phyloP scores from a whole-genome alignment of 2,113 vertebrate species.

The Vidua macroura region DNA sequence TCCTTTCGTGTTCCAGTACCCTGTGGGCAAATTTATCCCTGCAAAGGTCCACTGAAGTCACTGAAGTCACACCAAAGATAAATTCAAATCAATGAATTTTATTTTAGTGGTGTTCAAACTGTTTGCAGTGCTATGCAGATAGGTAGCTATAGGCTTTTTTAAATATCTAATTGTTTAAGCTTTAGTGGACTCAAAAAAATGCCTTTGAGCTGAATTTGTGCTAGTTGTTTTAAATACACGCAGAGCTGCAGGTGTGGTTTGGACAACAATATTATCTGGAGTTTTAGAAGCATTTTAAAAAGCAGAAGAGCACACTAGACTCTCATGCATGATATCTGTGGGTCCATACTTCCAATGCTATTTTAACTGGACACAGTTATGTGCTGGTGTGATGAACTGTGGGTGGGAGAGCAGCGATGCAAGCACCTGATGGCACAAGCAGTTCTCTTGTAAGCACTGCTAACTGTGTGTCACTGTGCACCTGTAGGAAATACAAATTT shows the following conservation, averaged over 20 bases:
- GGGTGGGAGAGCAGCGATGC: background rate
- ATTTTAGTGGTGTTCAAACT: background rate
- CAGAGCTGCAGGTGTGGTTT: background rate
- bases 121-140: background rate
- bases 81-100: constrained; percentile 39
- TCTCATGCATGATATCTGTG: background rate
- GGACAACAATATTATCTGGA: background rate
- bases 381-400: background rate
- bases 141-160: background rate
- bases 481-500: background rate
- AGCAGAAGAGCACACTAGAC: background rate
- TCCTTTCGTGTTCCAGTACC: background rate
- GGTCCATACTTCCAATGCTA: background rate
- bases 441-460: background rate
- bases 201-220: background rate
- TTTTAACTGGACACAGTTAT: background rate
- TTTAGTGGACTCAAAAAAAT: background rate
- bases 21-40: constrained; percentile 6
- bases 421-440: background rate
- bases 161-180: background rate
- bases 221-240: background rate
- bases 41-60: background rate
- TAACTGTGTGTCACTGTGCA: background rate
- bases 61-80: constrained; percentile 3
- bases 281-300: background rate